Base-by-base conservation (phyloP, 2,113 vertebrate genomes). In the Anguilla rostrata region DNA sequence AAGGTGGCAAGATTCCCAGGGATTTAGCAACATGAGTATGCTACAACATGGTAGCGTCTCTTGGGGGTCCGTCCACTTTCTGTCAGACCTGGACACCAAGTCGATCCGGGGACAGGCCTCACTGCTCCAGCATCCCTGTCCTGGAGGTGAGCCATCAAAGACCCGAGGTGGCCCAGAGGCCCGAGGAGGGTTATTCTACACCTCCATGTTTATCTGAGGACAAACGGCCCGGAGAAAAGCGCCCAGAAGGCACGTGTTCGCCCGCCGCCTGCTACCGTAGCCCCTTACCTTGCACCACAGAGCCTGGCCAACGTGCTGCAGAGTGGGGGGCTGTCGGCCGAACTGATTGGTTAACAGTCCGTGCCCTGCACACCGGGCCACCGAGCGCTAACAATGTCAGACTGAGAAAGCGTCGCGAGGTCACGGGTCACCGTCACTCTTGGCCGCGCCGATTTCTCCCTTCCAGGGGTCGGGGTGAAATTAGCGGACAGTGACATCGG, bases 161-260 rank as follows among this genome's bases (percentile, higher is more conserved):
- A 63, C 84, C 66, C 82, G 88, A 83, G 85, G 87, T 87, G 87
- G 56, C 75, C 39, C 49, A 39, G 84, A 78, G 43, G 34, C 40
- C 4, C 63, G 85, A 91, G 18, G 22, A 84, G 63, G 86, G 78
- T n/a, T 88, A 56, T 85, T 85, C 84, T 81, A 82, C 63, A 90
- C 57, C 78, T 75, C 1, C 2, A 40, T 87, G 87, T 85, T 90
- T 90, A 89, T 91, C 84, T 86, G 82, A 89, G 39, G 20, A 26
- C 11, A 16, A 75, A 84, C 6, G 53, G 84, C 89, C 85, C 91
- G 6, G 90, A 93, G 85, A 89, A 60, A 90, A 92, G 87, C 86
- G 86, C 86, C 39, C 57, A 78, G 81, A 82, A 34, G 0, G 41
- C 26, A 43, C 26, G 26, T 39, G 39, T 41, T 26, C 18, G 7